phyloP scores from a whole-genome alignment of 2,113 vertebrate species.

The Cairina moschata region DNA sequence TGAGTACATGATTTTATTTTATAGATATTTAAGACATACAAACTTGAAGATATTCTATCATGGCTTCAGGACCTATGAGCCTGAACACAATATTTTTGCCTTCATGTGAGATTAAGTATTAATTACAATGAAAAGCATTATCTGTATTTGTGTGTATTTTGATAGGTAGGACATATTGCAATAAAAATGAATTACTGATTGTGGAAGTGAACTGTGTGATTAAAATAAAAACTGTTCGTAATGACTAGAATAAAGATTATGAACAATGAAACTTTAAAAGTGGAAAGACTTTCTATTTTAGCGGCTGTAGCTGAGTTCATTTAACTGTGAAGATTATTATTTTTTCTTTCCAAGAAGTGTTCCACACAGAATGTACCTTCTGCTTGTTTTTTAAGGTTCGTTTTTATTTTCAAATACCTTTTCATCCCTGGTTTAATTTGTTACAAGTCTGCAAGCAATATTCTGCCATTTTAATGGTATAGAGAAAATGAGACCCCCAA shows the following conservation, averaged over 20 bases:
- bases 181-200: not conserved
- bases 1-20: not conserved
- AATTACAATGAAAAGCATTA: not conserved
- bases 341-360: not conserved
- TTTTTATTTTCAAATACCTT: not conserved
- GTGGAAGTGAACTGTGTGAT: not conserved
- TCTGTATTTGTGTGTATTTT: constrained; percentile 1
- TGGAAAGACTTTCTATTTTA: not conserved
- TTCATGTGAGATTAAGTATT: not conserved
- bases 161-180: not conserved
- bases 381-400: not conserved
- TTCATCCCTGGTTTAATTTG: not conserved
- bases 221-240: constrained; percentile 7
- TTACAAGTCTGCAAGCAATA: not conserved
- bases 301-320: not conserved
- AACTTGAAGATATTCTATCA: not conserved
- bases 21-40: not conserved
- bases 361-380: not conserved
- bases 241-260: not conserved
- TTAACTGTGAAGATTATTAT: not conserved
- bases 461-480: not conserved
- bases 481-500: not conserved
- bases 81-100: not conserved
- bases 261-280: constrained; percentile 1
- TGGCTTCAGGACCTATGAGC: not conserved